Base-by-base conservation (phyloP, 2,888 invertebrate genomes). In the Coelinius sp. region DNA sequence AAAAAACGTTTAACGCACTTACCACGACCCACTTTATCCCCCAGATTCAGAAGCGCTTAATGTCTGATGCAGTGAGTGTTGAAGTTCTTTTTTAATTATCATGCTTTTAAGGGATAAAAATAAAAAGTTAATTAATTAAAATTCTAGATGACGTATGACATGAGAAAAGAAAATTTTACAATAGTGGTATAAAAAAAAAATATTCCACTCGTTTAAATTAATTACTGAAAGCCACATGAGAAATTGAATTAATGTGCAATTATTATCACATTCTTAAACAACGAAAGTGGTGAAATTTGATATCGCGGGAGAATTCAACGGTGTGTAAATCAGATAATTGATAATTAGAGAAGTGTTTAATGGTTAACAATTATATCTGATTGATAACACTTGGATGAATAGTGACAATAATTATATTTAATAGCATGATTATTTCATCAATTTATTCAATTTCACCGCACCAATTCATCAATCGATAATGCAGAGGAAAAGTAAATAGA, bases 351-450 rank as follows among this genome's bases (percentile, higher is more conserved):
- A 68, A 79, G 77, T 80, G 83, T 79, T 84, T 83, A 85, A 83
- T 84, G 81, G 80, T 80, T 82, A 59, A 81, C 83, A 85, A 85
- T 86, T 85, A 86, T 84, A 83, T 80, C 80, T 83, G 82, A 84
- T 85, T 84, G 84, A 84, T 84, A 85, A 84, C 82, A 81, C 78
- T 81, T 59, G 38, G 22, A 5, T 53, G n/a, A 17, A 25, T 67
- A 52, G 67, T 22, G 14, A 10, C 56, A 25, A 56, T 27, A 56
- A 56, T 68, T 68, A 59, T 38, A 68, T 56, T 44, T 68, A 68
- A 68, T 68, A 41, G 59, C 56, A 25, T 66, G n/a, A 31, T 46
- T 68, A 56, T 68, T 17, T n/a, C 8, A 2, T 12, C 31, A 27
- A 8, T 65, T 65, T 46, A 7, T 31, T 35, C 6, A 14, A n/a